Conservation (phyloP, 2,888 invertebrate genomes). For the Caenorhabditis sp. region DNA sequence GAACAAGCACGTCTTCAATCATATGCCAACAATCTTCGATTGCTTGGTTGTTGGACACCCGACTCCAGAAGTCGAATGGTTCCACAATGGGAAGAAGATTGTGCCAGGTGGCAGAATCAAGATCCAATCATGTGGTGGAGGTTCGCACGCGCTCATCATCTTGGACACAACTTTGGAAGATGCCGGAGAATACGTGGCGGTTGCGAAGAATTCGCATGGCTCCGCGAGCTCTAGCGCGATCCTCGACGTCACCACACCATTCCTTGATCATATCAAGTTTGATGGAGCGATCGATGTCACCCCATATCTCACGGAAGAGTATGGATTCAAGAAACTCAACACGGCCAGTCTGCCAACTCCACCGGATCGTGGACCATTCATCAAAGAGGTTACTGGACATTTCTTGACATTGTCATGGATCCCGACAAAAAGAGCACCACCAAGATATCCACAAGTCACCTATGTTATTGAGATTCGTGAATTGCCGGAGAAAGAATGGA, state of each 20-base stretch:
- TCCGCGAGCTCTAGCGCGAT: conserved; percentile 67
- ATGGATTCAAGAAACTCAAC: conserved; percentile 69
- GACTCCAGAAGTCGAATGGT: conserved; percentile 67
- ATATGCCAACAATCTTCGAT: conserved; percentile 71
- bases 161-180: conserved; percentile 68
- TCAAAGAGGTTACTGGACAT: conserved; percentile 89
- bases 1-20: conserved; percentile 71
- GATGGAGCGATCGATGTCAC: conserved; percentile 67
- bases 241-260: conserved; percentile 69
- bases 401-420: conserved; percentile 90
- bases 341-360: conserved; percentile 80
- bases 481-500: conserved; percentile 90
- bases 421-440: conserved; percentile 87
- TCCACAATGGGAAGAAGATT: conserved; percentile 73
- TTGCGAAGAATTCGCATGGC: conserved; percentile 68
- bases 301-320: conserved; percentile 70
- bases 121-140: conserved; percentile 70
- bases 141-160: conserved; percentile 70
- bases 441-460: conserved; percentile 84
- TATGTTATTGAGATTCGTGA: conserved; percentile 95
- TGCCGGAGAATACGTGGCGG: conserved; percentile 69
- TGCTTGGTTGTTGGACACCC: conserved; percentile 70
- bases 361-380: conserved; percentile 87
- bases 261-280: conserved; percentile 70
- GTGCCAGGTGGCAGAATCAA: conserved; percentile 72